A percentile compares a stretch with the other conserved stretches of the same genome.
These are phyloP conservation scores for Diploscapter pachys DNA, from an alignment of 1,140 invertebrate species.

Conservation along the genomic window DNA sequence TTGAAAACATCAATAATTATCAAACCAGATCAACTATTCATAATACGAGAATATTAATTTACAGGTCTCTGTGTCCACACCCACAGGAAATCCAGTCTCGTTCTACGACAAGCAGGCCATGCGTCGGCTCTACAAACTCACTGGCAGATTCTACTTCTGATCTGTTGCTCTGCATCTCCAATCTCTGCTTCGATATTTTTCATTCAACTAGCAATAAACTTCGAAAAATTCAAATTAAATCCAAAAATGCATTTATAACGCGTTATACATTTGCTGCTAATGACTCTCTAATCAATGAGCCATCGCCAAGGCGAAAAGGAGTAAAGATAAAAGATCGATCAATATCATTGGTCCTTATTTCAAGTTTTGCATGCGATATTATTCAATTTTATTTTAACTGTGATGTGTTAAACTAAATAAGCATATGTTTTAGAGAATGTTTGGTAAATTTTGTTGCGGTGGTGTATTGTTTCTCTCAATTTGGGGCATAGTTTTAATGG, in stretches of 20 bases:
- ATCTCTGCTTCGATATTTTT: neutral
- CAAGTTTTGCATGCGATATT: no score
- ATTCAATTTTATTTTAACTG: no score
- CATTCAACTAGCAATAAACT: neutral
- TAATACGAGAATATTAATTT: neutral
- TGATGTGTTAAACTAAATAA: no score
- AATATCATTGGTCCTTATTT: no score
- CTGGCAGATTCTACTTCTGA: slow-evolving; percentile 51
- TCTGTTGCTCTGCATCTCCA: neutral
- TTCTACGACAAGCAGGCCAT: slow-evolving; percentile 50
- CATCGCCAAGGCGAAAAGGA: no score
- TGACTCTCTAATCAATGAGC: no score
- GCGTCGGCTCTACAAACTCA: slow-evolving; percentile 52
- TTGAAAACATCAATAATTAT: no score
- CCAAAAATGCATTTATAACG: no score
- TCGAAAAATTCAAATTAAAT: no score
- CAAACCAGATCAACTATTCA: no score
- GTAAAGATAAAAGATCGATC: no score
- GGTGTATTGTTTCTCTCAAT: slow-evolving; percentile 41
- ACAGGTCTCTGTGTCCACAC: slow-evolving; percentile 46
- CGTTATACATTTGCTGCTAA: no score
- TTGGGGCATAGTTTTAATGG: slow-evolving; percentile 48
- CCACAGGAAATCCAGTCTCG: slow-evolving; percentile 52
- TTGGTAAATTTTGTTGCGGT: slow-evolving; percentile 32
- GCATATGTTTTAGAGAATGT: neutral